A percentile compares a stretch with the other conserved stretches of the same genome.
Evolutionary conservation across 2,888 invertebrate genomes (phyloP).

Genomic region (Epirrhoe alternata): DNA sequence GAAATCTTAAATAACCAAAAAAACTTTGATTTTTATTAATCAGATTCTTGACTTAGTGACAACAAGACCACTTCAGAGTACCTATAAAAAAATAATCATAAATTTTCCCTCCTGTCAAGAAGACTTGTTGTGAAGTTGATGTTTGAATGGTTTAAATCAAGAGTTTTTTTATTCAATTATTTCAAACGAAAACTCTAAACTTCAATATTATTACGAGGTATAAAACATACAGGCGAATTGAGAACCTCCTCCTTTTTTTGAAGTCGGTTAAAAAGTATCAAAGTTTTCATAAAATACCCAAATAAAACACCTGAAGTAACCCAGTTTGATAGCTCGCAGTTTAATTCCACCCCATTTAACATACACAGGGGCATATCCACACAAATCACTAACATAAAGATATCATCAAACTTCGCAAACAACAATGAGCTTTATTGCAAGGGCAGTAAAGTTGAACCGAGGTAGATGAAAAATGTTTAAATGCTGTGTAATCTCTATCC

Average conservation of each 20-base stretch:
- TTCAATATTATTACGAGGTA: not conserved
- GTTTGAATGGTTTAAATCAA: too few relatives aligned
- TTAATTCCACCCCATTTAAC: constrained; percentile 23
- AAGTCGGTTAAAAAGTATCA: too few relatives aligned
- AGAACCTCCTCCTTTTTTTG: too few relatives aligned
- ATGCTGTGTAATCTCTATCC: constrained; percentile 23
- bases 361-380: constrained; percentile 23
- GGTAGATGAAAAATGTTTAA: constrained; percentile 24
- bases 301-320: constrained; percentile 26
- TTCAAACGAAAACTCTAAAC: not conserved
- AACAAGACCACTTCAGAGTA: too few relatives aligned
- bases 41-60: too few relatives aligned
- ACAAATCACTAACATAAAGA: constrained; percentile 28
- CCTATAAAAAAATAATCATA: too few relatives aligned
- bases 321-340: constrained; percentile 11
- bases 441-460: constrained; percentile 9
- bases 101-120: too few relatives aligned
- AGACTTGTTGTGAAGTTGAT: too few relatives aligned
- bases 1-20: too few relatives aligned
- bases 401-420: constrained; percentile 17
- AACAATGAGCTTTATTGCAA: constrained; percentile 17
- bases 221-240: too few relatives aligned
- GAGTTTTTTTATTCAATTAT: not conserved
- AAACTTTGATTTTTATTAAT: too few relatives aligned
- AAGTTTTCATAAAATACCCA: not conserved